These are phyloP conservation scores for Neotoxoptera formosana DNA, from an alignment of 1,140 invertebrate species.

Conservation along the genomic window DNA sequence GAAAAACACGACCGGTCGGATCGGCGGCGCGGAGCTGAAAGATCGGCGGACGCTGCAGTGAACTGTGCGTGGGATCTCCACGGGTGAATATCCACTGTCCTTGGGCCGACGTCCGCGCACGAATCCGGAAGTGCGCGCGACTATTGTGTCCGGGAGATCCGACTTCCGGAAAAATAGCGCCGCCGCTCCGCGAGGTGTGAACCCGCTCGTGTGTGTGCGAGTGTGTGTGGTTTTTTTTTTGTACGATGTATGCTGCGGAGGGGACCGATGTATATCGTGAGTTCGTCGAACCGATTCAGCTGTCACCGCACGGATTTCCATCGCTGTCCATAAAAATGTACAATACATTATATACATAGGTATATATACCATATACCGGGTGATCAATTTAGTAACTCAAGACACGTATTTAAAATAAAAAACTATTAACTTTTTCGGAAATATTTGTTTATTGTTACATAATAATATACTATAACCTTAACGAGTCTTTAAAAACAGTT, in stretches of 20 bases:
- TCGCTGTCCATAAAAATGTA: background rate
- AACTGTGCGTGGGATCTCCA: background rate
- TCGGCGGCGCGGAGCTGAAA: background rate
- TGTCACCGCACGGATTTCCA: background rate
- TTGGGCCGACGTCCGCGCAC: background rate
- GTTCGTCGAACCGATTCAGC: slow-evolving; percentile 28
- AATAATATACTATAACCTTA: too few relatives aligned
- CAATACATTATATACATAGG: background rate
- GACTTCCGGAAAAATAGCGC: slow-evolving; percentile 43
- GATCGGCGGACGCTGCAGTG: background rate
- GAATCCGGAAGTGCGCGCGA: slow-evolving; percentile 36
- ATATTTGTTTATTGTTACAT: too few relatives aligned
- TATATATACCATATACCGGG: too few relatives aligned
- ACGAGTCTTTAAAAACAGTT: too few relatives aligned
- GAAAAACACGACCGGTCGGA: background rate
- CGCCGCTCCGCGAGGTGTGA: background rate
- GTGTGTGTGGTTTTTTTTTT: background rate
- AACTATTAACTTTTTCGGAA: too few relatives aligned
- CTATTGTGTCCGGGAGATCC: background rate
- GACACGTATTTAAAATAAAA: too few relatives aligned
- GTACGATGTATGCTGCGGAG: background rate
- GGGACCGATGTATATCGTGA: background rate
- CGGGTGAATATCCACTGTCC: background rate
- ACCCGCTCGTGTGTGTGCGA: background rate
- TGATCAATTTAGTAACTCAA: too few relatives aligned